phyloP scores from a whole-genome alignment of 2,888 invertebrate species.

The Catotricha subobsoleta region DNA sequence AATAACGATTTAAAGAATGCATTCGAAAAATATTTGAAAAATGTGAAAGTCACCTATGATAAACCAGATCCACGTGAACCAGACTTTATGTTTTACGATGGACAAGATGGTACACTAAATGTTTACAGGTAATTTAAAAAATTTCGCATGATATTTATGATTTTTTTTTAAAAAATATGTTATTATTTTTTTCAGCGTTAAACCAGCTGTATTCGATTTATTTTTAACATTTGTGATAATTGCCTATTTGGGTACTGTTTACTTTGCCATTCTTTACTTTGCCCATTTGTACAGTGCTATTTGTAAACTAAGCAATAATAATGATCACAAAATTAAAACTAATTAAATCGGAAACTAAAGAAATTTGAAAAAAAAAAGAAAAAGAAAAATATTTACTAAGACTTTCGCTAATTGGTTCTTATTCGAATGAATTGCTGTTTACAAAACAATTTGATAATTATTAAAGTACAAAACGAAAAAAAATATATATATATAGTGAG shows the following conservation, averaged over 20 bases:
- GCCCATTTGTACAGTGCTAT: constrained; percentile 45
- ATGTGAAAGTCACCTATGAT: constrained; percentile 50
- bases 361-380: neutral
- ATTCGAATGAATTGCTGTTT: no score
- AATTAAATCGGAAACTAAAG: neutral
- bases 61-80: constrained; percentile 75
- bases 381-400: neutral
- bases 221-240: constrained; percentile 74
- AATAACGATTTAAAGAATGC: constrained; percentile 52
- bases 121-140: constrained; percentile 56
- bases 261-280: constrained; percentile 57
- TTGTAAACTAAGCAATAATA: constrained; percentile 30
- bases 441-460: no score
- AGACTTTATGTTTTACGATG: constrained; percentile 79
- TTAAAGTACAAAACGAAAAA: neutral
- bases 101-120: constrained; percentile 58
- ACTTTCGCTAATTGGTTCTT: neutral
- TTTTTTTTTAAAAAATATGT: constrained; percentile 1
- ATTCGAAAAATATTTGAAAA: constrained; percentile 57
- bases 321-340: neutral
- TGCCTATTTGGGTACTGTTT: constrained; percentile 69
- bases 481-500: no score
- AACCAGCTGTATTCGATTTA: constrained; percentile 95
- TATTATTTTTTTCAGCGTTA: constrained; percentile 49
- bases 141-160: neutral